Evolutionary conservation across 2,888 invertebrate genomes (phyloP).

Genomic region (Limnephilus lunatus): DNA sequence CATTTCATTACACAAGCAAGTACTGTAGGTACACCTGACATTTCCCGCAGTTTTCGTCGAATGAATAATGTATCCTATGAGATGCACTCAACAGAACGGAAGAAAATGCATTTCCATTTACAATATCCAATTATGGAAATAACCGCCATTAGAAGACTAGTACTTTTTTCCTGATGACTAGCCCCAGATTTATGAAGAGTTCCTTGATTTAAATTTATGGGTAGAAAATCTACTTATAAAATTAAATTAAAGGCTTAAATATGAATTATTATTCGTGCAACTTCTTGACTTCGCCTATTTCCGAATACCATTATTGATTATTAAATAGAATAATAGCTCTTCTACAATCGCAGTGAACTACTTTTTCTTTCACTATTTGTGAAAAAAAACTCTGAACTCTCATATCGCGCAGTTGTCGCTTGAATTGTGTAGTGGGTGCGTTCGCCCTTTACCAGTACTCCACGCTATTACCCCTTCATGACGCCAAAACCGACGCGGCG

Average conservation of each 20-base stretch:
- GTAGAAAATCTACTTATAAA: background rate
- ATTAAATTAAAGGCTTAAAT: background rate
- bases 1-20: background rate
- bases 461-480: background rate
- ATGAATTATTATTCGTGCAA: background rate
- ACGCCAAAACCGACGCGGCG: background rate
- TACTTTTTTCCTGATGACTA: background rate
- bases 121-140: background rate
- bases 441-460: background rate
- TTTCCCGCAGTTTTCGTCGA: conserved; percentile 26
- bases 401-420: background rate
- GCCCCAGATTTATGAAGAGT: background rate
- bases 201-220: background rate
- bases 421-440: background rate
- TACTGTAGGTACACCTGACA: background rate
- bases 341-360: too few relatives aligned
- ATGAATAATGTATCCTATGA: conserved; percentile 16
- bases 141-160: background rate
- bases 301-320: background rate
- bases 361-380: too few relatives aligned
- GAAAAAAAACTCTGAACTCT: background rate
- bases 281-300: background rate
- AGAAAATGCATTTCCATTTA: background rate
- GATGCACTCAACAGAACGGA: background rate
- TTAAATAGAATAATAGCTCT: background rate